Percentiles rank a stretch among this genome's conserved stretches.
Conservation (phyloP, 1,140 invertebrate species). For the Mycetomoellerius zeteki region DNA sequence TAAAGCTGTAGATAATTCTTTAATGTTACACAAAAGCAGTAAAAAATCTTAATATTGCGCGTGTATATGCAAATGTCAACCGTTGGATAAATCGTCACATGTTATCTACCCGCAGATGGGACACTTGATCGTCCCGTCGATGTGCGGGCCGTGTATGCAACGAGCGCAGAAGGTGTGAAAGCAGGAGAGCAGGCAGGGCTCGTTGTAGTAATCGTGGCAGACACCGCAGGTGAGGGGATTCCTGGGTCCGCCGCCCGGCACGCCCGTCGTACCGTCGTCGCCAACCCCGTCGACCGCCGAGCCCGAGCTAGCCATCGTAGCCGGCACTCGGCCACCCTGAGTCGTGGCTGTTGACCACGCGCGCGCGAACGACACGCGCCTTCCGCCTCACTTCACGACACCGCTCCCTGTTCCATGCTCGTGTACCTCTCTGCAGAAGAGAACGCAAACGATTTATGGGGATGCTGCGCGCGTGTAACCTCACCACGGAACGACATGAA, state of each 20-base stretch:
- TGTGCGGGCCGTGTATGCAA: conserved; percentile 88
- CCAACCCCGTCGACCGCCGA: conserved; percentile 75
- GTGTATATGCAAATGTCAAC: neutral
- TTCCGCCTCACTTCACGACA: conserved; percentile 53
- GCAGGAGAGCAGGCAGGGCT: conserved; percentile 90
- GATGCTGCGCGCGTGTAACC: conserved; percentile 29
- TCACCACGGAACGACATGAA: conserved; percentile 29
- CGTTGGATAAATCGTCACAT: conserved; percentile 8
- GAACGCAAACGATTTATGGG: conserved; percentile 25
- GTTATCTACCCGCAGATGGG: conserved; percentile 90
- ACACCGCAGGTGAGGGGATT: conserved; percentile 90
- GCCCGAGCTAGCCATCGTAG: conserved; percentile 81
- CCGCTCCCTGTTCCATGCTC: conserved; percentile 52
- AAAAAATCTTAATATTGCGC: neutral
- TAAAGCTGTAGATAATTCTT: neutral
- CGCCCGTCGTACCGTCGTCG: conserved; percentile 76
- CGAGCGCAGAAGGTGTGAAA: conserved; percentile 91
- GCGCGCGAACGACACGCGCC: conserved; percentile 45
- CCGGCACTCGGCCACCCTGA: conserved; percentile 46
- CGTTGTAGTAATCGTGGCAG: conserved; percentile 90
- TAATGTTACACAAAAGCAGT: neutral
- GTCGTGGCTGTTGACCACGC: conserved; percentile 8
- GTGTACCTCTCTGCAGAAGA: conserved; percentile 33
- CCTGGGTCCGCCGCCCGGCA: conserved; percentile 75
- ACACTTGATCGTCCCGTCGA: conserved; percentile 89